phyloP scores from a whole-genome alignment of 2,888 invertebrate genomes.

The Drosophila infuscata region DNA sequence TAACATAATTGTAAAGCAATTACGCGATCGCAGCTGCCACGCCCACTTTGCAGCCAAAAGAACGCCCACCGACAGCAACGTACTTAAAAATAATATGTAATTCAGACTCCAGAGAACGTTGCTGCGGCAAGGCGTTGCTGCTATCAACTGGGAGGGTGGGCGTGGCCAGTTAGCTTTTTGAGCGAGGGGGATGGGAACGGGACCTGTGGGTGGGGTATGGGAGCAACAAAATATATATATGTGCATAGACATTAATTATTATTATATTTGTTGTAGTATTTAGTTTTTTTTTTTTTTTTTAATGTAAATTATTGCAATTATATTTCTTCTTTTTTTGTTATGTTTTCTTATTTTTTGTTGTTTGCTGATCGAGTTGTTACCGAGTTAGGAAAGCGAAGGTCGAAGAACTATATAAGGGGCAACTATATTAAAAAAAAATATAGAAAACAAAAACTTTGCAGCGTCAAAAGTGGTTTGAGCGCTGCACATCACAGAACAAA shows the following conservation, averaged over 20 bases:
- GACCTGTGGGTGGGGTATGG: background rate
- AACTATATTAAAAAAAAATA: constrained; percentile 23
- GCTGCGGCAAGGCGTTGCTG: constrained; percentile 12
- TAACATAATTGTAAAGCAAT: constrained; percentile 27
- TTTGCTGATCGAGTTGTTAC: constrained; percentile 47
- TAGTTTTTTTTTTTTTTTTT: constrained; percentile 5
- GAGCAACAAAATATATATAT: constrained; percentile 5
- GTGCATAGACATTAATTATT: constrained; percentile 8
- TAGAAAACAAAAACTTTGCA: constrained; percentile 64
- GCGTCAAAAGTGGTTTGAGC: constrained; percentile 52
- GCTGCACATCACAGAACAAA: constrained; percentile 83
- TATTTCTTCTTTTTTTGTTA: constrained; percentile 26
- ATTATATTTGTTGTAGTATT: constrained; percentile 12
- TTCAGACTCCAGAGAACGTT: constrained; percentile 85
- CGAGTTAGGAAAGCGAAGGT: constrained; percentile 26
- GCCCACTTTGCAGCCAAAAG: constrained; percentile 19
- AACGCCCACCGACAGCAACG: constrained; percentile 52
- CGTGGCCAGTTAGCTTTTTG: constrained; percentile 14
- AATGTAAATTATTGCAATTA: constrained; percentile 51
- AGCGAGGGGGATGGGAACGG: constrained; percentile 6
- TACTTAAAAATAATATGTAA: constrained; percentile 85
- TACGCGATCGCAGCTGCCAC: constrained; percentile 23
- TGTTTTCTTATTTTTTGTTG: constrained; percentile 3
- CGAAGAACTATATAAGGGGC: constrained; percentile 19
- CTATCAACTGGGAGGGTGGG: constrained; percentile 2